Conservation (phyloP, 1,140 invertebrate species). For the Periplaneta americana region DNA sequence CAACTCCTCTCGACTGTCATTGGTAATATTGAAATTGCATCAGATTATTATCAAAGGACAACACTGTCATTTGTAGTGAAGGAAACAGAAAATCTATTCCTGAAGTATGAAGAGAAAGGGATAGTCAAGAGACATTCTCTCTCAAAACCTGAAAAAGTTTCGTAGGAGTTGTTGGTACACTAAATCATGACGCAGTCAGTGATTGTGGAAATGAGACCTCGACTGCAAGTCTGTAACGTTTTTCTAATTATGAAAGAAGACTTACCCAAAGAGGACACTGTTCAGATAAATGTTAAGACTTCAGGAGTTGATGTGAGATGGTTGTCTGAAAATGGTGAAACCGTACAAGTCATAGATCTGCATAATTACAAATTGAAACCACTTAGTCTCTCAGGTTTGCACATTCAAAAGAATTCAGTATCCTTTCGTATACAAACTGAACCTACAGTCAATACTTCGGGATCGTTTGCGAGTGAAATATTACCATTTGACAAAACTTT, state of each 20-base stretch:
- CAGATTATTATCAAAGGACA: slow-evolving; percentile 79
- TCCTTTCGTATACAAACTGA: slow-evolving; percentile 14
- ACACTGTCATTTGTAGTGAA: slow-evolving; percentile 66
- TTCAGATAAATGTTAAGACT: slow-evolving; percentile 6
- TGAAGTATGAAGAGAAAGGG: slow-evolving; percentile 30
- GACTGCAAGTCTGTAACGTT: slow-evolving; percentile 15
- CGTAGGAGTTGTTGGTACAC: too few species aligned
- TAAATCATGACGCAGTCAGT: slow-evolving; percentile 8
- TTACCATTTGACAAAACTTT: neutral
- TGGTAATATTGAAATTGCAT: slow-evolving; percentile 75
- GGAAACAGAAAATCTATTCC: slow-evolving; percentile 53
- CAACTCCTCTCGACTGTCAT: slow-evolving; percentile 89
- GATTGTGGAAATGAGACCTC: slow-evolving; percentile 15
- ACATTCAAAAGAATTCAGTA: slow-evolving; percentile 1
- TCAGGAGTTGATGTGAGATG: neutral
- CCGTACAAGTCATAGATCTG: slow-evolving; percentile 3
- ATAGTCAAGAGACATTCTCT: slow-evolving; percentile 22
- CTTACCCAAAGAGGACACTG: neutral
- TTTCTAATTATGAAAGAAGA: neutral
- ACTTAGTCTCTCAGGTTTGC: slow-evolving; percentile 6
- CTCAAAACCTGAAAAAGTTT: neutral
- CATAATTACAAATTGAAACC: neutral
- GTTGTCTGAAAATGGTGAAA: neutral
- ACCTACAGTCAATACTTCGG: neutral
- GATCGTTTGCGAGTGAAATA: slow-evolving; percentile 15